phyloP scores from a whole-genome alignment of 2,797 vertebrate genomes.

The Enteromius paludinosus region DNA sequence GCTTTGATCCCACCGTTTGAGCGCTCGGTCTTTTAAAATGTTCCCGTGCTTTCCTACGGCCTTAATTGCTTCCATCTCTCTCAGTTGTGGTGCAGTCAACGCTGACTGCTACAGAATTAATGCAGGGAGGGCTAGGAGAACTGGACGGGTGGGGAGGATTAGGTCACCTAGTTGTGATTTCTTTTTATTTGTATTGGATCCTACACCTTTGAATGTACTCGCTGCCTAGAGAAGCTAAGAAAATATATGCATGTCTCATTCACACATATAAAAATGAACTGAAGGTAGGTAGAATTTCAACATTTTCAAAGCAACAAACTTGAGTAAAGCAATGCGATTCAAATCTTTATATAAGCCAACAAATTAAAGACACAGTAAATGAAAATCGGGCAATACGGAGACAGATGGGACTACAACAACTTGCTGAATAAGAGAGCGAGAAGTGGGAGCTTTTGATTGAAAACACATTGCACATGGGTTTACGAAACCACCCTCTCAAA shows the following conservation, averaged over 20 bases:
- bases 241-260: not conserved
- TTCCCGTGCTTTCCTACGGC: constrained; percentile 60
- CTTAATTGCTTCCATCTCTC: constrained; percentile 80
- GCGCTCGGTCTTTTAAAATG: constrained; percentile 59
- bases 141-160: constrained; percentile 62
- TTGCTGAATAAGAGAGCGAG: constrained; percentile 45
- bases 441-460: constrained; percentile 56
- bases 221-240: not conserved
- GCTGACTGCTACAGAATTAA: constrained; percentile 67
- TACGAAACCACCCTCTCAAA: constrained; percentile 49
- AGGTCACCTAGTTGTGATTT: constrained; percentile 63
- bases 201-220: constrained; percentile 49
- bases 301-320: constrained; percentile 57
- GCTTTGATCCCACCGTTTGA: constrained; percentile 59
- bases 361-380: constrained; percentile 34
- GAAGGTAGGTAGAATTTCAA: constrained; percentile 52
- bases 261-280: constrained; percentile 24
- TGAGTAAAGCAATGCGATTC: constrained; percentile 60
- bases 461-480: constrained; percentile 63
- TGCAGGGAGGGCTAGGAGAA: constrained; percentile 60
- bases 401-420: constrained; percentile 15
- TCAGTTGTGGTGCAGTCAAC: constrained; percentile 66
- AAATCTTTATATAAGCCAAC: constrained; percentile 53
- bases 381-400: constrained; percentile 40
- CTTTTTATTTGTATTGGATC: constrained; percentile 51